Evolutionary conservation across 2,888 invertebrate genomes (phyloP), one percentile per base, ranked within the genome.

Genomic region (Urechis unicinctus): DNA sequence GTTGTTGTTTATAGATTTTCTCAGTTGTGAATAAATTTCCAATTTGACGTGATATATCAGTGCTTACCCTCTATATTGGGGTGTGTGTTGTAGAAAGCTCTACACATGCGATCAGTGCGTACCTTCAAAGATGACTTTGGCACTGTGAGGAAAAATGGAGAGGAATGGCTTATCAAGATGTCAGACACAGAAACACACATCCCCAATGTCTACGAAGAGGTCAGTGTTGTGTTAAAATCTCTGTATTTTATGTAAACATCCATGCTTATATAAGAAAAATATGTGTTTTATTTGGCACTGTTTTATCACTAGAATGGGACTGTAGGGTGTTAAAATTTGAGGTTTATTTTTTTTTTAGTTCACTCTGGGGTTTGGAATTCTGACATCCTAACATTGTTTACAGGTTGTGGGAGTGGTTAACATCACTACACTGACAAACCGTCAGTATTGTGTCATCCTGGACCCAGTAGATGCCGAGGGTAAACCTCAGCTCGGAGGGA

Each of bases 141-240:
- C 13, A 66, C 72, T 6, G 61, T 66, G 5, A 67, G 81, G 26
- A 80, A 80, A 65, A 81, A 79, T 61, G 81, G 81, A 41, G 81
- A 81, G 59, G 80, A 81, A 66, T 81, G 81, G 81, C 63, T 82
- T 48, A 75, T 81, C 47, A 80, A 75, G 26, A 69, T 78, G 67
- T 61, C 68, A 3, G 79, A 80, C 62, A 76, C 79, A 13, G 81
- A 82, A 58, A 78, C 79, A 17, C 80, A 80, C 64, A 82, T 82
- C 57, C 81, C 81, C n/a, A 73, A 73, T 59, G 81, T 81, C 1
- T 80, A 81, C 64, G 81, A 81, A 67, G 73, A 78, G 73, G 77
- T 74, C 50, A 52, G 59, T 43, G 22, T 3, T n/a, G 21, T n/a
- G n/a, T n/a, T n/a, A n/a, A n/a, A n/a, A n/a, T n/a, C n/a, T n/a